Evolutionary conservation across 2,888 invertebrate species (phyloP).

Genomic region (Tipula lateralis): DNA sequence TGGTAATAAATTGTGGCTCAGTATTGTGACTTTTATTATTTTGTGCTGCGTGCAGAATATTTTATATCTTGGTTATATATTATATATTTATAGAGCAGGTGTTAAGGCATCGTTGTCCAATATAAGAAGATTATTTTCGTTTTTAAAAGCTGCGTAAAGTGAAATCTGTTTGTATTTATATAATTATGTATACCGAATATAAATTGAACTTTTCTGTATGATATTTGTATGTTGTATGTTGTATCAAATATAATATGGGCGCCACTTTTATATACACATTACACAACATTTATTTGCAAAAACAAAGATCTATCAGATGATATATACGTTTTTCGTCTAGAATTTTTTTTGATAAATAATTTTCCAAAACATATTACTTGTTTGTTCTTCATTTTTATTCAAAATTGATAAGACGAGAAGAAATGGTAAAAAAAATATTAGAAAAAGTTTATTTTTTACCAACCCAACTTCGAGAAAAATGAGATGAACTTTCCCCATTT

Average conservation of each 20-base stretch:
- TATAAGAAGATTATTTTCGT: background rate
- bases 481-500: background rate
- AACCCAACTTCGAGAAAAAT: no score
- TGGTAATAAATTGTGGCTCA: background rate
- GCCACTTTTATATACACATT: background rate
- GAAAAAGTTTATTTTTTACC: background rate
- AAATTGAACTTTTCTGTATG: background rate
- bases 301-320: background rate
- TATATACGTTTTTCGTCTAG: background rate
- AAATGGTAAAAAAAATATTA: background rate
- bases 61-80: background rate
- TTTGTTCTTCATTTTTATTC: background rate
- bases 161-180: background rate
- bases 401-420: background rate
- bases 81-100: background rate
- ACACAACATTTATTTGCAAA: background rate
- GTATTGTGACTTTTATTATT: constrained; percentile 2
- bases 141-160: background rate
- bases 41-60: background rate
- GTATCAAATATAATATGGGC: background rate
- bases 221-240: background rate
- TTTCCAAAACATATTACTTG: background rate
- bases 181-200: background rate
- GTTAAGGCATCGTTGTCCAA: background rate
- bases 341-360: background rate